Conservation (phyloP, 2,797 vertebrate genomes). For the Sphaeramia orbicularis region DNA sequence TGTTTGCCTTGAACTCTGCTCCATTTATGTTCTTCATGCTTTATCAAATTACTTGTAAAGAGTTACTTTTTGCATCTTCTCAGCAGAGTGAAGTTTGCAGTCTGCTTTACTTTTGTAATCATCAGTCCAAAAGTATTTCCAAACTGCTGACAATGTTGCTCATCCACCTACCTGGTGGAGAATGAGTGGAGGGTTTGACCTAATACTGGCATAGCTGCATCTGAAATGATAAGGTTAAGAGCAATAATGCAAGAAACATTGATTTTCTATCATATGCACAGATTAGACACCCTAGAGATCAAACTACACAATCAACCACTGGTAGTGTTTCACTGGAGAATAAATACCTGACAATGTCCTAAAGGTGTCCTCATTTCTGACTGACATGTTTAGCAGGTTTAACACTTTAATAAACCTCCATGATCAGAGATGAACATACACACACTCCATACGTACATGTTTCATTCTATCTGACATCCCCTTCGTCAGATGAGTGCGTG, state of each 20-base stretch:
- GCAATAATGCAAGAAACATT: background rate
- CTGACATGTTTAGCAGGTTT: background rate
- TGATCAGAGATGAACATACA: background rate
- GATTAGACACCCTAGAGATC: background rate
- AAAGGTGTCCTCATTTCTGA: background rate
- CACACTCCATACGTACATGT: background rate
- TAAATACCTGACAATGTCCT: background rate
- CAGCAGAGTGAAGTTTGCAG: constrained; percentile 22
- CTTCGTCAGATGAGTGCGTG: constrained; percentile 27
- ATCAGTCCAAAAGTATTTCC: constrained; percentile 16
- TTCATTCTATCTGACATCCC: constrained; percentile 13
- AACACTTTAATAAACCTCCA: background rate
- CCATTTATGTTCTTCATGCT: background rate
- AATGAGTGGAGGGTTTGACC: too few relatives aligned
- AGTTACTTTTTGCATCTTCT: constrained; percentile 8
- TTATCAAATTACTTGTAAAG: constrained; percentile 14
- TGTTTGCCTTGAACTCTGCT: background rate
- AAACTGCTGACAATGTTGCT: constrained; percentile 7
- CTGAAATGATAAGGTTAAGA: background rate
- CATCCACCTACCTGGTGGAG: constrained; percentile 16
- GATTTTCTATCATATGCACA: background rate
- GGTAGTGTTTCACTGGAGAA: background rate
- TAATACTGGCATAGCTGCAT: too few relatives aligned
- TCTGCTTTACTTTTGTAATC: constrained; percentile 21
- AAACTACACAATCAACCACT: background rate